phyloP scores from a whole-genome alignment of 2,888 invertebrate genomes.

The Eudemis profundana region DNA sequence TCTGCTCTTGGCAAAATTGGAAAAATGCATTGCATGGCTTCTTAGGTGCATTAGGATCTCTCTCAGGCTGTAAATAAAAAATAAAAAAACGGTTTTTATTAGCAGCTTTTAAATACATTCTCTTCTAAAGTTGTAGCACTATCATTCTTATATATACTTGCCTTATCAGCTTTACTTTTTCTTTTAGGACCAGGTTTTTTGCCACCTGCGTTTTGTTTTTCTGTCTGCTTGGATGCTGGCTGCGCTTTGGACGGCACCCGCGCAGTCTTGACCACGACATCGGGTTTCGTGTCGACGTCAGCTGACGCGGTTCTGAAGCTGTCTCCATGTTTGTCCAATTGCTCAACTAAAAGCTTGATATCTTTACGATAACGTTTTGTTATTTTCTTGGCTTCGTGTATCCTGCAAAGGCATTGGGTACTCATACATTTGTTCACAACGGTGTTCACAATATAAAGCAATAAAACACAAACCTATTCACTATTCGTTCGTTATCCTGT shows the following conservation, averaged over 20 bases:
- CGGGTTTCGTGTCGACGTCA: slow-evolving; percentile 82
- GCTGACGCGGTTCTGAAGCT: slow-evolving; percentile 87
- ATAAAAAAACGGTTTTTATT: background rate
- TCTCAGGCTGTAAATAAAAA: slow-evolving; percentile 71
- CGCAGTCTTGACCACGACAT: slow-evolving; percentile 58
- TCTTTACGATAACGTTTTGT: slow-evolving; percentile 88
- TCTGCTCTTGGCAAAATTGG: slow-evolving; percentile 92
- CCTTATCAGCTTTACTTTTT: slow-evolving; percentile 87
- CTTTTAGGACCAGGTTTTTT: slow-evolving; percentile 81
- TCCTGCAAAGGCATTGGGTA: slow-evolving; percentile 73
- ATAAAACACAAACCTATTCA: slow-evolving; percentile 83
- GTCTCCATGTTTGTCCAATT: slow-evolving; percentile 89
- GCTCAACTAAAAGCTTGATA: slow-evolving; percentile 88
- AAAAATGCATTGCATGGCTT: slow-evolving; percentile 93
- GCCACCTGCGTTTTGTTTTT: slow-evolving; percentile 66
- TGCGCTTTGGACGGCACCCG: slow-evolving; percentile 64
- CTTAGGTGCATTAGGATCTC: slow-evolving; percentile 91
- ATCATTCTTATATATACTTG: slow-evolving; percentile 50
- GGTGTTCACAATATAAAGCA: slow-evolving; percentile 47
- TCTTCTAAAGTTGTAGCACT: background rate
- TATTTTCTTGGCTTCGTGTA: slow-evolving; percentile 89
- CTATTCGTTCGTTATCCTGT: slow-evolving; percentile 91
- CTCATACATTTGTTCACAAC: slow-evolving; percentile 49
- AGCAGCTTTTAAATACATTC: background rate
- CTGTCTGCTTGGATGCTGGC: slow-evolving; percentile 61